A percentile compares a stretch with the other conserved stretches of the same genome.
Evolutionary conservation across 2,888 invertebrate genomes (phyloP).

Genomic region (Galeopsomyia nigrocyanea): DNA sequence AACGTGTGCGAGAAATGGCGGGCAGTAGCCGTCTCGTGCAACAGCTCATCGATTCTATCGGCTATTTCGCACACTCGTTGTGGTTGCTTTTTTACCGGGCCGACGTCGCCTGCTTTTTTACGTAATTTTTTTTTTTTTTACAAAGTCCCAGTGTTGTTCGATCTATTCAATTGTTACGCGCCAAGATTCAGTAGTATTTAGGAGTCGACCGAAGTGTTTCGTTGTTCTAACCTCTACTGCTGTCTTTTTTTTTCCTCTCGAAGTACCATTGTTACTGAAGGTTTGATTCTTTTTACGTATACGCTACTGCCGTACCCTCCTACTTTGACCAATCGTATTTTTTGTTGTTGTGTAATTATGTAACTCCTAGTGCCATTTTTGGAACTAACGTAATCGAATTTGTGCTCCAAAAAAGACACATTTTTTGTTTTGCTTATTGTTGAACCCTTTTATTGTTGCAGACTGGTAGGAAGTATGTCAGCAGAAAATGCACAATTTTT

Average conservation of each 20-base stretch:
- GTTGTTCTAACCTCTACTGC: slow-evolving; percentile 22
- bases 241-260: not conserved
- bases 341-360: too few species aligned
- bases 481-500: slow-evolving; percentile 55
- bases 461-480: slow-evolving; percentile 58
- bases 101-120: too few species aligned
- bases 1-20: slow-evolving; percentile 17
- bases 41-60: too few species aligned
- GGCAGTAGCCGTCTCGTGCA: not conserved
- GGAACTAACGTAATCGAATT: not conserved
- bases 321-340: too few species aligned
- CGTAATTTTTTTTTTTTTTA: not conserved
- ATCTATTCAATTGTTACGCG: too few species aligned
- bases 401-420: not conserved
- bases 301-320: too few species aligned
- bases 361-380: too few species aligned
- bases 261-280: slow-evolving; percentile 26
- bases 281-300: slow-evolving; percentile 24
- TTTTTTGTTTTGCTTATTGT: not conserved
- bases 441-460: slow-evolving; percentile 22
- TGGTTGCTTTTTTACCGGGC: too few species aligned
- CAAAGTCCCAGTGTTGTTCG: not conserved
- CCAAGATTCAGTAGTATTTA: too few species aligned
- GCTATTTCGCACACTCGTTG: too few species aligned
- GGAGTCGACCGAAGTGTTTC: not conserved